These are phyloP conservation scores for Phyllotreta cruciferae DNA, from an alignment of 2,888 invertebrate species.

Conservation along the genomic window DNA sequence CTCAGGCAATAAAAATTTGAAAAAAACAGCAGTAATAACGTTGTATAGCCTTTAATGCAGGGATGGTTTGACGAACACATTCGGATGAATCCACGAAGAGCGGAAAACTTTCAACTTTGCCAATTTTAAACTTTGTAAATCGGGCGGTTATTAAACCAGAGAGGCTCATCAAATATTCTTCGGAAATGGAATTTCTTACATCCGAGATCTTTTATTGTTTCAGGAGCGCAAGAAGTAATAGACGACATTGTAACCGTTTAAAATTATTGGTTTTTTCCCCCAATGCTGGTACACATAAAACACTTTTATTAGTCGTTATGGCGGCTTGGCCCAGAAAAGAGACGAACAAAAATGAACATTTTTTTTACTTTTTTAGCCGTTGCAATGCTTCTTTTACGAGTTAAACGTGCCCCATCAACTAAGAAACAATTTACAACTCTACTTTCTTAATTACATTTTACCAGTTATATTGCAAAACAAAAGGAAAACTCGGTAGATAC, in stretches of 20 bases:
- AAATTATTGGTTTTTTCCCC: conserved; percentile 1
- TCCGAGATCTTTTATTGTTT: conserved; percentile 11
- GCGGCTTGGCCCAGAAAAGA: not conserved
- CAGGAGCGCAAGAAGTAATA: conserved; percentile 8
- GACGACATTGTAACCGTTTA: conserved; percentile 11
- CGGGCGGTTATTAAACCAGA: not conserved
- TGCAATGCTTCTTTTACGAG: too few species aligned
- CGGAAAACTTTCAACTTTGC: conserved; percentile 5
- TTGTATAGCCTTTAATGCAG: too few species aligned
- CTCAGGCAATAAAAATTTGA: too few species aligned
- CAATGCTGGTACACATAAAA: not conserved
- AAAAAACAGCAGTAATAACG: too few species aligned
- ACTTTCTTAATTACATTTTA: too few species aligned
- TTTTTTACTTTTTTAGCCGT: too few species aligned
- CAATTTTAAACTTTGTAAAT: conserved; percentile 22
- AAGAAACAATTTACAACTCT: too few species aligned
- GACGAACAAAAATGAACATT: not conserved
- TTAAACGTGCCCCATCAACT: too few species aligned
- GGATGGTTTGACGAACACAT: too few species aligned
- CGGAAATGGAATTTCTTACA: conserved; percentile 15
- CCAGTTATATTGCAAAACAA: too few species aligned
- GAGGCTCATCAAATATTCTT: conserved; percentile 19
- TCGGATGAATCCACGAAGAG: too few species aligned
- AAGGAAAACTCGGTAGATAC: too few species aligned
- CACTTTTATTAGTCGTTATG: conserved; percentile 13